Percentiles rank a stretch among this genome's conserved stretches.
Conservation (phyloP, 2,888 invertebrate species). For the Leucophenga maculata region DNA sequence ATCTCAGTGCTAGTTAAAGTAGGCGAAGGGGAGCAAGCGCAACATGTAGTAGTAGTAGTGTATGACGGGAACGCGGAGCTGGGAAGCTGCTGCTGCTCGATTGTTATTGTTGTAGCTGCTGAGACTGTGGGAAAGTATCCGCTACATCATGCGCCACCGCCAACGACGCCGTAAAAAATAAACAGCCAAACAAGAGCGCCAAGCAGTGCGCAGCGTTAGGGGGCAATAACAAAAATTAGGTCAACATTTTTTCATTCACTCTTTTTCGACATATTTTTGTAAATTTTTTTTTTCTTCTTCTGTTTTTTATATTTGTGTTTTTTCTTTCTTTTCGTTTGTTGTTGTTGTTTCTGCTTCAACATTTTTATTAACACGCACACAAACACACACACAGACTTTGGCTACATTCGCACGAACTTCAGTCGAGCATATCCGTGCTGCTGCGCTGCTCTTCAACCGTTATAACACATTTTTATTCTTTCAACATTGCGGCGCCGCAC, state of each 20-base stretch:
- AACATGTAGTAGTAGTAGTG: too few relatives aligned
- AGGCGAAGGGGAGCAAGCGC: slow-evolving; percentile 20
- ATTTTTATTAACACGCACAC: slow-evolving; percentile 60
- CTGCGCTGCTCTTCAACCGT: slow-evolving; percentile 51
- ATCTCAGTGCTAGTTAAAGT: neutral
- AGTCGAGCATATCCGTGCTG: slow-evolving; percentile 36
- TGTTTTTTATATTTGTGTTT: slow-evolving; percentile 53
- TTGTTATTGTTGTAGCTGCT: neutral
- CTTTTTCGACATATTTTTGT: slow-evolving; percentile 58
- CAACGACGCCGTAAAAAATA: slow-evolving; percentile 27
- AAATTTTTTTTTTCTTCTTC: slow-evolving; percentile 52
- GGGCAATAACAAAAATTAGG: slow-evolving; percentile 57
- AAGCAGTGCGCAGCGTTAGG: slow-evolving; percentile 32
- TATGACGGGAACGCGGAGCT: slow-evolving; percentile 52
- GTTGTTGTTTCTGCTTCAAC: slow-evolving; percentile 41
- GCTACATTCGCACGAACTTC: slow-evolving; percentile 52
- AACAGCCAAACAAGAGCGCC: slow-evolving; percentile 36
- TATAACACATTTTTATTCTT: slow-evolving; percentile 48
- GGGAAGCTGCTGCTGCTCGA: slow-evolving; percentile 46
- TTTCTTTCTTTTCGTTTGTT: slow-evolving; percentile 31
- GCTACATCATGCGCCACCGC: neutral
- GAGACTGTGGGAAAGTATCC: slow-evolving; percentile 59
- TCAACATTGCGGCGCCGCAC: slow-evolving; percentile 45
- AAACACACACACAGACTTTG: slow-evolving; percentile 29
- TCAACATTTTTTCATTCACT: slow-evolving; percentile 71